Evolutionary conservation across 2,888 invertebrate genomes (phyloP).

Genomic region (Sipunculus nudus): DNA sequence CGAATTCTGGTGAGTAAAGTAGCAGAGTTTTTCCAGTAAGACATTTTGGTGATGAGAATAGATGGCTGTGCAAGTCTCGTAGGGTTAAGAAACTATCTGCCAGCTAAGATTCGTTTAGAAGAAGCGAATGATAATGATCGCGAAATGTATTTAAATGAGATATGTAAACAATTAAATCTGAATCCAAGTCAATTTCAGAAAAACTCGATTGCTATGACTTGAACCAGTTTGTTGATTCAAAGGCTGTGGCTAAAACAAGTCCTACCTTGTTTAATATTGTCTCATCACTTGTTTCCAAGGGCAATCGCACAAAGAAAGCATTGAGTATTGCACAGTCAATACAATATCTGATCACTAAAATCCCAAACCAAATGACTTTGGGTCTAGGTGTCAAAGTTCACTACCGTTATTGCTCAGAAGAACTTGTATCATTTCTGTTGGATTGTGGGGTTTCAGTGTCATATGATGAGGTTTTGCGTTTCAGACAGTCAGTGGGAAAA

Average conservation of each 20-base stretch:
- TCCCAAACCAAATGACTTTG: constrained; percentile 10
- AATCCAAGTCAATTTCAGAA: neutral
- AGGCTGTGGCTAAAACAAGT: neutral
- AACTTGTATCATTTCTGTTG: constrained; percentile 5
- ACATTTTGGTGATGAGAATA: constrained; percentile 13
- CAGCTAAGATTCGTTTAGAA: neutral
- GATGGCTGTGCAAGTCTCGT: constrained; percentile 14
- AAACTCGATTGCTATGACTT: neutral
- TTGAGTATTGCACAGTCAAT: constrained; percentile 8
- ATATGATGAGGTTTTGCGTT: constrained; percentile 15
- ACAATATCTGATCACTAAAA: constrained; percentile 2
- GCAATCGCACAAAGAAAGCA: neutral
- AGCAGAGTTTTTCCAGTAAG: constrained; percentile 9
- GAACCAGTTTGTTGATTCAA: neutral
- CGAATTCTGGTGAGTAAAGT: constrained; percentile 6
- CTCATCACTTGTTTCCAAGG: neutral
- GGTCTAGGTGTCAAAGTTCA: constrained; percentile 15
- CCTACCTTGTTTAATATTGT: neutral
- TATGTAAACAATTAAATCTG: neutral
- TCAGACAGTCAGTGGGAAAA: constrained; percentile 13
- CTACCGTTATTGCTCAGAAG: constrained; percentile 2
- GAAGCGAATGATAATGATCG: constrained; percentile 4
- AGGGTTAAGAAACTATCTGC: constrained; percentile 3
- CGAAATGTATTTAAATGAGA: neutral
- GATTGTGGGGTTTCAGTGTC: neutral